Conservation (phyloP, 2,797 vertebrate genomes). For the Chelon auratus region DNA sequence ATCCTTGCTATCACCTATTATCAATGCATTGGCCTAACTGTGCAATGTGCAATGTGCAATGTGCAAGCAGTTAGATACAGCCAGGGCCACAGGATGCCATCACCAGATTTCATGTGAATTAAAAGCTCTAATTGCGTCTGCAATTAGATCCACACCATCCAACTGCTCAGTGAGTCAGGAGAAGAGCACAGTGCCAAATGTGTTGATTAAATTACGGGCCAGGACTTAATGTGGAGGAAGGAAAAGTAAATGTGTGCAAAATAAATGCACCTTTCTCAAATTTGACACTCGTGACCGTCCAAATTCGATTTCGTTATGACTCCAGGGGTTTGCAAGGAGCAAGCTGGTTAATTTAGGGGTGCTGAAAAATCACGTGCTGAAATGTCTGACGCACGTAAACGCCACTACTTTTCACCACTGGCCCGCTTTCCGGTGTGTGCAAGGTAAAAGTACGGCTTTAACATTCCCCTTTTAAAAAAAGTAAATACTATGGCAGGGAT, state of each 20-base stretch:
- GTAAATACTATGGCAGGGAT: neutral
- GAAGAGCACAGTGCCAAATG: slow-evolving; percentile 1
- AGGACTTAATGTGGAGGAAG: neutral
- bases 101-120: slow-evolving; percentile 16
- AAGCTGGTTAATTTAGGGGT: slow-evolving; percentile 53
- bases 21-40: too few species aligned
- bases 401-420: slow-evolving; percentile 33
- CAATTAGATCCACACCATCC: slow-evolving; percentile 13
- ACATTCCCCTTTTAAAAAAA: neutral
- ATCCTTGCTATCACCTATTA: neutral
- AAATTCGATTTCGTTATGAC: neutral
- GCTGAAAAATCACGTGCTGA: slow-evolving; percentile 67
- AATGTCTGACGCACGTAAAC: slow-evolving; percentile 53
- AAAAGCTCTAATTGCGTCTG: neutral
- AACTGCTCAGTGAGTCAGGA: neutral
- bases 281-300: neutral
- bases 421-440: slow-evolving; percentile 32
- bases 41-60: too few species aligned
- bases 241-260: neutral
- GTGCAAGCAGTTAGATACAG: too few species aligned
- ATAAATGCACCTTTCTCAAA: neutral
- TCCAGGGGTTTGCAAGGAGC: slow-evolving; percentile 4
- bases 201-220: neutral
- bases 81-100: slow-evolving; percentile 3
- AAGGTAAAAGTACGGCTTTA: slow-evolving; percentile 25